These are phyloP conservation scores for Rhegmatorhina hoffmannsi DNA, from an alignment of 2,113 vertebrate genomes.

Conservation along the genomic window DNA sequence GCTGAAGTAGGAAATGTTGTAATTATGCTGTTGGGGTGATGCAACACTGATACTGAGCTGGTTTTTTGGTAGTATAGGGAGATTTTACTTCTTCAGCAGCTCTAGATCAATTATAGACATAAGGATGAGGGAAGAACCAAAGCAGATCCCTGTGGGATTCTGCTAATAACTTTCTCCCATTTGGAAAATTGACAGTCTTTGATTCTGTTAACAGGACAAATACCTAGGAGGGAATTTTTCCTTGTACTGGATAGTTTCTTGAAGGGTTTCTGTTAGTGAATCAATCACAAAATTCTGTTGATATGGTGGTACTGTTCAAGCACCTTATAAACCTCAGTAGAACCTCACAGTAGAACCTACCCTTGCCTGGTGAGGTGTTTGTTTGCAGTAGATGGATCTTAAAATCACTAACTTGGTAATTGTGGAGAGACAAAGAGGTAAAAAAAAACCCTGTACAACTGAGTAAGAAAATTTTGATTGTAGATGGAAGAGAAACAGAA, in stretches of 20 bases:
- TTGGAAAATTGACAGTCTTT: background rate
- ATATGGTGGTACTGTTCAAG: background rate
- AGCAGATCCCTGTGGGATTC: background rate
- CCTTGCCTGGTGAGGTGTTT: background rate
- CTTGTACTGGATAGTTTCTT: background rate
- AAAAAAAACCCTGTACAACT: background rate
- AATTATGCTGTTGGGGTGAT: background rate
- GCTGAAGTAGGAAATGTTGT: background rate
- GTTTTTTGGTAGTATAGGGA: background rate
- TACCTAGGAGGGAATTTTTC: background rate
- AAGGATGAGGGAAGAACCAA: background rate
- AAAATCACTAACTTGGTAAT: background rate
- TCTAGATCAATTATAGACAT: background rate
- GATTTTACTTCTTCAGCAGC: background rate
- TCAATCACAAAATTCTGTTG: background rate
- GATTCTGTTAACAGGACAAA: background rate
- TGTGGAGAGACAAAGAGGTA: background rate
- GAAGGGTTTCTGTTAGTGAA: background rate
- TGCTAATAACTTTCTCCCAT: background rate
- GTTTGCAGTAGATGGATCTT: background rate
- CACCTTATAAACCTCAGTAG: background rate
- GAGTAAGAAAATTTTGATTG: background rate
- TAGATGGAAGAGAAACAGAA: background rate
- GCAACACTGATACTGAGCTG: background rate
- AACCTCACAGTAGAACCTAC: background rate